Evolutionary conservation across 2,113 vertebrate species (phyloP).

Genomic region (Pangasianodon gigas): DNA sequence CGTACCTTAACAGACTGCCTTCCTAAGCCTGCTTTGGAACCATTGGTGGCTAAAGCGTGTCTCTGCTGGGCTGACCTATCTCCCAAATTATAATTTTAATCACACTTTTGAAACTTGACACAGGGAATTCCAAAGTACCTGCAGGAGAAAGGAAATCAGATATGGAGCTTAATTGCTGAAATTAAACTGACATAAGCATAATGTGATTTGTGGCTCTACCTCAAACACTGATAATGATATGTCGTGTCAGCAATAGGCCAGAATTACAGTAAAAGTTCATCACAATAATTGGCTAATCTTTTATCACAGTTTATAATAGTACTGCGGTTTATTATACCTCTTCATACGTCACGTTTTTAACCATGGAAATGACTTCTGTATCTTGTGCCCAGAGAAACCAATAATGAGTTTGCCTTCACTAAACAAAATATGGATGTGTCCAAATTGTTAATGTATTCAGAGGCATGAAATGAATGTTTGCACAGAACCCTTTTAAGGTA

Average conservation of each 20-base stretch:
- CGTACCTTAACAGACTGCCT: constrained; percentile 19
- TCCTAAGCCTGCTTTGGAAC: constrained; percentile 20
- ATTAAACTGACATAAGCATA: neutral
- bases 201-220: neutral
- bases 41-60: neutral
- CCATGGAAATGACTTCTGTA: neutral
- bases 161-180: constrained; percentile 7
- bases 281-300: neutral
- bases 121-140: neutral
- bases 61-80: neutral
- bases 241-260: neutral
- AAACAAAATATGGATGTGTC: neutral
- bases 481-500: neutral
- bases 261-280: neutral
- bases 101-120: neutral
- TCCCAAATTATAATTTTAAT: neutral
- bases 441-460: neutral
- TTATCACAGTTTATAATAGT: neutral
- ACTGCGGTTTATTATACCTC: neutral
- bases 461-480: neutral
- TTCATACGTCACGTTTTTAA: neutral
- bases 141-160: neutral
- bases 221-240: neutral
- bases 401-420: neutral
- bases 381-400: neutral